Conservation (phyloP, 2,888 invertebrate species). For the Coecobrya sp. region DNA sequence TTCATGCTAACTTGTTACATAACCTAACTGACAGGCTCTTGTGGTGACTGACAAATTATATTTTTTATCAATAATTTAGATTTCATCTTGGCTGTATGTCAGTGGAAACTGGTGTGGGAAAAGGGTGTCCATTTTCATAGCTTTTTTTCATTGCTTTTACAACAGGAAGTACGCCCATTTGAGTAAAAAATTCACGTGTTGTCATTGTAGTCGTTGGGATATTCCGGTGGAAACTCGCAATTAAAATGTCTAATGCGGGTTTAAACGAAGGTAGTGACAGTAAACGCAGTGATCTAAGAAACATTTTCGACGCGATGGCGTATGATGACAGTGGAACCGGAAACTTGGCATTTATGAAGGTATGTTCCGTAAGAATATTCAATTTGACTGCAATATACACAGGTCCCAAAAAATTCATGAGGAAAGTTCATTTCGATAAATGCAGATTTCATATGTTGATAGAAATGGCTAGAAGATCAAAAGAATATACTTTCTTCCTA, state of each 20-base stretch:
- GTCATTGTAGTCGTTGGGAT: background rate
- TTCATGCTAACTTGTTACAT: too few relatives aligned
- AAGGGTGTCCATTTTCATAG: too few relatives aligned
- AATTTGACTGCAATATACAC: background rate
- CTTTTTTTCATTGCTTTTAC: too few relatives aligned
- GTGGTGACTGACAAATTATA: too few relatives aligned
- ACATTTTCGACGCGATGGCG: constrained; percentile 47
- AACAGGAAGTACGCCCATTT: too few relatives aligned
- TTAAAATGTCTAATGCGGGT: background rate
- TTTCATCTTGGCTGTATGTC: too few relatives aligned
- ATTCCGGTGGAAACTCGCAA: background rate
- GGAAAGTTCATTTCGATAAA: background rate
- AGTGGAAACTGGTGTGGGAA: too few relatives aligned
- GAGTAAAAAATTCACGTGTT: background rate
- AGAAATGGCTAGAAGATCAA: constrained; percentile 48
- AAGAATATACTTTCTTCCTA: background rate
- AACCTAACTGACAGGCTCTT: too few relatives aligned
- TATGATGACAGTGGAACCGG: constrained; percentile 39
- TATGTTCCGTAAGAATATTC: background rate
- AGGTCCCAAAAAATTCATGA: background rate
- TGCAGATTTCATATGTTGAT: background rate
- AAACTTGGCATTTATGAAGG: constrained; percentile 50
- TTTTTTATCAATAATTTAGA: too few relatives aligned
- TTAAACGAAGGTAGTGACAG: background rate
- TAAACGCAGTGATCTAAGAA: background rate